Conservation (phyloP, 2,888 invertebrate species). For the Eurytoma adleriae region DNA sequence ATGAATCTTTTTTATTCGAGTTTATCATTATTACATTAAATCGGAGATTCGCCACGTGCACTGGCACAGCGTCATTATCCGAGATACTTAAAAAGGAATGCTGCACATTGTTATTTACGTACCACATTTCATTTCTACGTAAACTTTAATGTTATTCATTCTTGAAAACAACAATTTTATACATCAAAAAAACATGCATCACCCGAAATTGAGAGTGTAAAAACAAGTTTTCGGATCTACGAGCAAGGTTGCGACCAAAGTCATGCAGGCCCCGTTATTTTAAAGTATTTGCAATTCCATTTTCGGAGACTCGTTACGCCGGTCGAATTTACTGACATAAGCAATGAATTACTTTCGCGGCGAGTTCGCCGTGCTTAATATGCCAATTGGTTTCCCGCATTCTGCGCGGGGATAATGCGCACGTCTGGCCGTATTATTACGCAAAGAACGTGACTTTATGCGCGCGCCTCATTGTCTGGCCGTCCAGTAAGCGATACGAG, state of each 20-base stretch:
- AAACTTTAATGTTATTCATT: background rate
- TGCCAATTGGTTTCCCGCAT: background rate
- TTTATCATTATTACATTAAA: no score
- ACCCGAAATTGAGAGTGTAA: background rate
- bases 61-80: no score
- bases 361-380: background rate
- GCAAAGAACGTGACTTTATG: slow-evolving; percentile 22
- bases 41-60: no score
- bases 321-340: no score
- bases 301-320: no score
- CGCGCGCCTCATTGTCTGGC: background rate
- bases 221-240: background rate
- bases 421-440: slow-evolving; percentile 2
- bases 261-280: no score
- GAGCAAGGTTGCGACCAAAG: no score
- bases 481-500: background rate
- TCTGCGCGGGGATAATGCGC: background rate
- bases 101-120: background rate
- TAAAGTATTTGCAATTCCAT: no score
- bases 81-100: no score
- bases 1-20: no score
- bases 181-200: background rate
- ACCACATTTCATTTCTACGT: background rate
- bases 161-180: background rate
- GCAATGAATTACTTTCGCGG: background rate